Conservation (phyloP, 1,140 invertebrate species). For the Lasioglossum baleicum region DNA sequence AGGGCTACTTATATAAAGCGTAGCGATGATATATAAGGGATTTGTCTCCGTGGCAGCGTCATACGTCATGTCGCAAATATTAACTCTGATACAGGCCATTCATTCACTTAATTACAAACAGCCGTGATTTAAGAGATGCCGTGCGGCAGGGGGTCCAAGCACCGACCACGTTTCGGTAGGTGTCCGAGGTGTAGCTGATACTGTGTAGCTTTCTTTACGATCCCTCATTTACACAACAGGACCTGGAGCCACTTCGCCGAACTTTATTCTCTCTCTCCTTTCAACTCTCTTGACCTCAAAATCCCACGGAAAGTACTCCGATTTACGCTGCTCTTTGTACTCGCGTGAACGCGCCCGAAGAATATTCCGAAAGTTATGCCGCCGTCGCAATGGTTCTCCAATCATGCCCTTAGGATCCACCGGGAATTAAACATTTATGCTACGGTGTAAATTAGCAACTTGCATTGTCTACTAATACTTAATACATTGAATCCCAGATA, state of each 20-base stretch:
- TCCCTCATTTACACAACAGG: constrained; percentile 77
- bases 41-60: constrained; percentile 79
- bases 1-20: constrained; percentile 65
- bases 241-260: constrained; percentile 66
- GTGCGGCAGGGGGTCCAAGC: constrained; percentile 73
- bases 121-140: constrained; percentile 79
- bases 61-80: constrained; percentile 80
- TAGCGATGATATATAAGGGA: constrained; percentile 79
- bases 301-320: not conserved
- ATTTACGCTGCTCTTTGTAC: not conserved
- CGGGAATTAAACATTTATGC: not conserved
- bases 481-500: no score
- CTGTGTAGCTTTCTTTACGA: constrained; percentile 75
- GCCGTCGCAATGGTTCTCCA: not conserved
- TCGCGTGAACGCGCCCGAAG: not conserved
- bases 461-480: no score
- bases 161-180: constrained; percentile 71
- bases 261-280: constrained; percentile 54
- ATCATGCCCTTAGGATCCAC: not conserved
- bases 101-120: constrained; percentile 81
- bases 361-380: not conserved
- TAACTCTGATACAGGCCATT: constrained; percentile 81
- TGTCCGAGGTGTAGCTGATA: constrained; percentile 72
- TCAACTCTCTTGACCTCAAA: not conserved
- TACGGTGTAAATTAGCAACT: no score